Conservation (phyloP, 2,113 vertebrate genomes). For the Ariopsis seemanni region DNA sequence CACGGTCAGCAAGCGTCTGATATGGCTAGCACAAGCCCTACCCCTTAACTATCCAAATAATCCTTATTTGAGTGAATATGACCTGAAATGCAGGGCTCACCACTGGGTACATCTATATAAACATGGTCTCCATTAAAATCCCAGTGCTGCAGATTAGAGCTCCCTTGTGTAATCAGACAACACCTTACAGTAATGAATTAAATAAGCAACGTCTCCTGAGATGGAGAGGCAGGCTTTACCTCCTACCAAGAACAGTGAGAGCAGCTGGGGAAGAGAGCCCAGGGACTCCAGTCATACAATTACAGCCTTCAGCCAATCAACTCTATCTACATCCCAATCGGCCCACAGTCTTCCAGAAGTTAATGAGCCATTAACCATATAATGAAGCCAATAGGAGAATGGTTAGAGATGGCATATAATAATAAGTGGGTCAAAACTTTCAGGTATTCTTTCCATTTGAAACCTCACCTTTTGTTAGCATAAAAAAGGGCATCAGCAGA, state of each 20-base stretch:
- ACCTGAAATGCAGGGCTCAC: not conserved
- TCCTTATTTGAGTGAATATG: not conserved
- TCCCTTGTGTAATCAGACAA: not conserved
- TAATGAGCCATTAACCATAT: constrained; percentile 54
- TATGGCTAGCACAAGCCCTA: not conserved
- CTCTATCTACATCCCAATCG: constrained; percentile 31
- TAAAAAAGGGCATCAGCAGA: constrained; percentile 43
- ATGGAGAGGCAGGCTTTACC: not conserved
- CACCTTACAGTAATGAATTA: not conserved
- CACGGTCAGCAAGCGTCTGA: too few relatives aligned
- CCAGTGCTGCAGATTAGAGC: not conserved
- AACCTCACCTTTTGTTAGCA: constrained; percentile 31
- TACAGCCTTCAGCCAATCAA: constrained; percentile 49
- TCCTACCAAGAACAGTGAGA: constrained; percentile 14
- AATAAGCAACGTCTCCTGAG: not conserved
- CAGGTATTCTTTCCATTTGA: constrained; percentile 17
- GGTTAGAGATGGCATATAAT: constrained; percentile 3
- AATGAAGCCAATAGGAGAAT: constrained; percentile 43
- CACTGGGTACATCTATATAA: not conserved
- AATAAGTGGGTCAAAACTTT: constrained; percentile 36
- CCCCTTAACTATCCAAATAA: not conserved
- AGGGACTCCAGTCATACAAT: constrained; percentile 44
- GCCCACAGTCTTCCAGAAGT: constrained; percentile 41
- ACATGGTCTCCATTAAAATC: not conserved
- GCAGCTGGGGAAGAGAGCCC: constrained; percentile 15